Evolutionary conservation across 2,797 vertebrate species (phyloP), one percentile per base, ranked within the genome.

Genomic region (Clarias pachynema): DNA sequence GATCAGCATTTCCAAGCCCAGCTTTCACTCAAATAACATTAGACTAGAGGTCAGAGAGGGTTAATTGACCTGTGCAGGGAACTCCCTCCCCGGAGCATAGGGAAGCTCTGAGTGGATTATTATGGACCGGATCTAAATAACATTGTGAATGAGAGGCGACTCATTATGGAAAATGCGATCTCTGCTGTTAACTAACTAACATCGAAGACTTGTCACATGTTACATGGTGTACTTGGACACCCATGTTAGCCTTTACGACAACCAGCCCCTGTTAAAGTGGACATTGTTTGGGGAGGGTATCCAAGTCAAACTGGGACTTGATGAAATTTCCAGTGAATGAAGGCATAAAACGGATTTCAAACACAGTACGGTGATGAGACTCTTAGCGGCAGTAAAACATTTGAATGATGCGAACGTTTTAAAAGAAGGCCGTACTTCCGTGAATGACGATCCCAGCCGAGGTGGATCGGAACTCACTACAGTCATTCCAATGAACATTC

Each of bases 41-140:
- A 84, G 83, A 81, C 82, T 8, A 73, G 63, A 88, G 81, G 84
- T 86, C 79, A 84, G 57, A 16, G 69, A 22, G 44, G 87, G 84
- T 89, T 84, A 88, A 87, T 84, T 80, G 79, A 63, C 62, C 10
- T 26, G 60, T 69, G 15, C 53, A 53, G 75, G 12, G 65, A 63
- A 56, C 53, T 74, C 40, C 8, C 63, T 87, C 78, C 56, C 53
- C n/a, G 22, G 68, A 84, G 59, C 81, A 63, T 34, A 65, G 14
- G 57, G 37, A 56, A 44, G 14, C 63, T 59, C 77, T 20, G 72
- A 83, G 24, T 72, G 14, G 59, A 53, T 87, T 75, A 65, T 65
- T 81, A 81, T 72, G 18, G 68, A 59, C 65, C 7, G 24, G 34
- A n/a, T 26, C 49, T 79, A 53, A 53, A 72, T 72, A 63, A 44